phyloP scores from a whole-genome alignment of 2,797 vertebrate species.

The Myotis vivesi region DNA sequence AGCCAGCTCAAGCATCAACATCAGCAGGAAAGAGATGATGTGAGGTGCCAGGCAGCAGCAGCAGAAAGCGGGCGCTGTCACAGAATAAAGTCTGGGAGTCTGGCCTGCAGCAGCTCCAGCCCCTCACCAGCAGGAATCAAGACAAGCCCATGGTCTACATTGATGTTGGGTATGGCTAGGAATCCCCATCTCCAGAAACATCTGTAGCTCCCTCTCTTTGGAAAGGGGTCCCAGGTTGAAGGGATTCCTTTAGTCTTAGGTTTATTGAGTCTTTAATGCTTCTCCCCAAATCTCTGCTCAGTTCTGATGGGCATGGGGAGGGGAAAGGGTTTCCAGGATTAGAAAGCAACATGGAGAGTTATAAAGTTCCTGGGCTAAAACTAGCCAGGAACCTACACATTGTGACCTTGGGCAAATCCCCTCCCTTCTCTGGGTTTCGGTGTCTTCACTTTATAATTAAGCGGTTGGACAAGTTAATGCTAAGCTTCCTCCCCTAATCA shows the following conservation, averaged over 20 bases:
- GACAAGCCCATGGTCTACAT: not conserved
- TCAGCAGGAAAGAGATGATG: constrained; percentile 43
- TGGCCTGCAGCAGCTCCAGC: not conserved
- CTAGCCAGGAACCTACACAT: constrained; percentile 42
- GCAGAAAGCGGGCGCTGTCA: constrained; percentile 35
- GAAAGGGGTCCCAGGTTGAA: constrained; percentile 3
- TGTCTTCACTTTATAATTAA: constrained; percentile 41
- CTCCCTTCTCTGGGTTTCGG: constrained; percentile 34
- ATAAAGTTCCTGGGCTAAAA: constrained; percentile 31
- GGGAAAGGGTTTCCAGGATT: not conserved
- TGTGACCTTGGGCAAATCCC: constrained; percentile 58
- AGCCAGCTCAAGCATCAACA: constrained; percentile 33
- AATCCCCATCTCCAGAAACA: not conserved
- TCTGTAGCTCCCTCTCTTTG: not conserved
- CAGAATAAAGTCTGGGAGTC: constrained; percentile 25
- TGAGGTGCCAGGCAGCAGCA: constrained; percentile 38
- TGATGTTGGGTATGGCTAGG: not conserved
- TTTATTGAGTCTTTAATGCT: constrained; percentile 24
- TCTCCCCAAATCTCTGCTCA: constrained; percentile 21
- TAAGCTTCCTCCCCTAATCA: constrained; percentile 5
- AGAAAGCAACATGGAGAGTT: not conserved
- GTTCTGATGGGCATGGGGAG: not conserved
- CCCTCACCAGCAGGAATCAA: not conserved
- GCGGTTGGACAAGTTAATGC: constrained; percentile 34
- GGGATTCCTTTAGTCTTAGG: not conserved